A percentile compares a stretch with the other conserved stretches of the same genome.
These are phyloP conservation scores for Anas flavirostris DNA, from an alignment of 2,797 vertebrate species.

Conservation along the genomic window DNA sequence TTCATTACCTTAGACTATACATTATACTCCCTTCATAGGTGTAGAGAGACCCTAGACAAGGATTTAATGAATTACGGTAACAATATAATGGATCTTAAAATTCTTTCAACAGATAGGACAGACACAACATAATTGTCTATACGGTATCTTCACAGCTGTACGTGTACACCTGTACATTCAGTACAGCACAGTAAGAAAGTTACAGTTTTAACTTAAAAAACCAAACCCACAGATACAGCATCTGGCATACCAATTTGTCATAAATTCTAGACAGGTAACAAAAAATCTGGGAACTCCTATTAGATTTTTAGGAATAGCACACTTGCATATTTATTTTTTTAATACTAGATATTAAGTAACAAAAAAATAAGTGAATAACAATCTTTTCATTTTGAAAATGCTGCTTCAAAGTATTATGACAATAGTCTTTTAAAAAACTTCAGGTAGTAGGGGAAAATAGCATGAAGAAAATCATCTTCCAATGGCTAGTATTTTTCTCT, in stretches of 20 bases:
- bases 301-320: neutral
- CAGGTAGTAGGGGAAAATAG: neutral
- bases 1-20: neutral
- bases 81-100: neutral
- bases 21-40: neutral
- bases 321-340: neutral
- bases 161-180: neutral
- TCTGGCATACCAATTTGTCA: neutral
- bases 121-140: neutral
- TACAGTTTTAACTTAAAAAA: neutral
- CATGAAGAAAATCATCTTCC: neutral
- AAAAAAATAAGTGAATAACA: neutral
- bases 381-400: neutral
- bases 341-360: neutral
- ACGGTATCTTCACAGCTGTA: neutral
- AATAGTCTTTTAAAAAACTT: neutral
- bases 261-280: neutral
- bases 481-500: neutral
- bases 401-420: neutral
- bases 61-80: neutral
- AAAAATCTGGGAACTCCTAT: neutral
- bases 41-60: neutral
- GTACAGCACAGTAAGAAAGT: neutral
- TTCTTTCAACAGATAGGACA: neutral
- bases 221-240: neutral